phyloP scores from a whole-genome alignment of 2,888 invertebrate species.

The Pollenia angustigena region DNA sequence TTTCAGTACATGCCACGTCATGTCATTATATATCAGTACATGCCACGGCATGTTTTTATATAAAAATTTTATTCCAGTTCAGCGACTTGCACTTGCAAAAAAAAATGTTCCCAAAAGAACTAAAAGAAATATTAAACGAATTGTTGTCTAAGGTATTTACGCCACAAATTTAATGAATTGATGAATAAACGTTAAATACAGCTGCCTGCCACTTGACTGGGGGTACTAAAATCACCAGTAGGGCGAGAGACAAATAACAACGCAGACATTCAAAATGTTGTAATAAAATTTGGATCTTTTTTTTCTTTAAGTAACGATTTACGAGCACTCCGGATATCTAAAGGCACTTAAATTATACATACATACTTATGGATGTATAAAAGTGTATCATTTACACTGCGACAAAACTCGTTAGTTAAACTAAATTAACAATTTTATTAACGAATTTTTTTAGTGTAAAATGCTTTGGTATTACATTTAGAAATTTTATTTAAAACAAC shows the following conservation, averaged over 20 bases:
- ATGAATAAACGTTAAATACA: constrained; percentile 57
- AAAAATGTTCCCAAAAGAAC: constrained; percentile 7
- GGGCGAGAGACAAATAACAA: not conserved
- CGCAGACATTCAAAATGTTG: constrained; percentile 49
- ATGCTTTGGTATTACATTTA: too few species aligned
- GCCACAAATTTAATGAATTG: constrained; percentile 65
- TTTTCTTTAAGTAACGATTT: constrained; percentile 70
- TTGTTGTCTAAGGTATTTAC: constrained; percentile 58
- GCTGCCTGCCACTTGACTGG: not conserved
- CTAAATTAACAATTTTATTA: too few species aligned
- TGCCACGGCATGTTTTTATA: too few species aligned
- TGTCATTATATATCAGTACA: too few species aligned
- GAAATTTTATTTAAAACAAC: too few species aligned
- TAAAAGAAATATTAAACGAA: constrained; percentile 35
- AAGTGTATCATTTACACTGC: not conserved
- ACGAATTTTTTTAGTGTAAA: too few species aligned
- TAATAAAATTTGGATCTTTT: constrained; percentile 68
- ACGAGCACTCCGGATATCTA: constrained; percentile 56
- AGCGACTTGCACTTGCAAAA: constrained; percentile 2
- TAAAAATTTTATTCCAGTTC: not conserved
- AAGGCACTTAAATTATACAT: constrained; percentile 67
- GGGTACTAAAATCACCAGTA: not conserved
- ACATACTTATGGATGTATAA: not conserved
- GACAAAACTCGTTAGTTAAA: too few species aligned
- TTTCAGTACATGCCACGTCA: too few species aligned